Base-by-base conservation (phyloP, 1,140 invertebrate species). In the Schmidtea mediterranea region DNA sequence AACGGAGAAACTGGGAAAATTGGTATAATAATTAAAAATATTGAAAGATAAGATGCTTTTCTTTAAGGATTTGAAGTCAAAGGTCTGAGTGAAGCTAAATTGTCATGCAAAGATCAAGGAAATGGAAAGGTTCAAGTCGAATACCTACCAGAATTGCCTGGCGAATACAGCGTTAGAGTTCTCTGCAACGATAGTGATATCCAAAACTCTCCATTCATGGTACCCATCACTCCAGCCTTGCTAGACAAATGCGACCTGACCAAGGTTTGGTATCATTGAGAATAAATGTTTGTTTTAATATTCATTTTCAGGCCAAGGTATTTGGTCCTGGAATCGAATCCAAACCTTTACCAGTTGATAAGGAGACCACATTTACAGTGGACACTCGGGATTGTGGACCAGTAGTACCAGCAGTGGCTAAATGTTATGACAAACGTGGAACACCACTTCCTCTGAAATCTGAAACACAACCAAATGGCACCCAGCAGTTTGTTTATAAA, bases 121-220 rank as follows among this genome's bases (percentile, higher is more conserved):
- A 80, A 84, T 67, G 80, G 79, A 8, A 80, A 79, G 9, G 80
- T 80, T 16, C 75, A 82, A 58, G 78, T 84, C 15, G 62, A 60
- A 51, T 86, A 84, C 62, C 73, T 75, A 58, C 82, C 82, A 1
- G 82, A 78, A 10, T 75, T 73, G 8, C 72, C 77, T 8, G 82
- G 82, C n/a, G 79, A 82, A 56, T 89, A 89, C 57, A 80, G 79
- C 6, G 76, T 89, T 3, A 82, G 86, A 55, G 78, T 89, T 55
- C 66, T 84, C 18, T 83, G 80, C 56, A 76, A 82, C 58, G 68
- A 66, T 6, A 59, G 66, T 41, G 64, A 68, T 54, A 65, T 68
- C 46, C 65, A 64, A 22, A 58, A 63, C 8, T 66, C 65, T 12
- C 66, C 65, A 19, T 68, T 60, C 55, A 65, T 67, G 62, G 66